These are phyloP conservation scores for Sorex araneus DNA, from an alignment of 2,113 vertebrate species.

Conservation along the genomic window DNA sequence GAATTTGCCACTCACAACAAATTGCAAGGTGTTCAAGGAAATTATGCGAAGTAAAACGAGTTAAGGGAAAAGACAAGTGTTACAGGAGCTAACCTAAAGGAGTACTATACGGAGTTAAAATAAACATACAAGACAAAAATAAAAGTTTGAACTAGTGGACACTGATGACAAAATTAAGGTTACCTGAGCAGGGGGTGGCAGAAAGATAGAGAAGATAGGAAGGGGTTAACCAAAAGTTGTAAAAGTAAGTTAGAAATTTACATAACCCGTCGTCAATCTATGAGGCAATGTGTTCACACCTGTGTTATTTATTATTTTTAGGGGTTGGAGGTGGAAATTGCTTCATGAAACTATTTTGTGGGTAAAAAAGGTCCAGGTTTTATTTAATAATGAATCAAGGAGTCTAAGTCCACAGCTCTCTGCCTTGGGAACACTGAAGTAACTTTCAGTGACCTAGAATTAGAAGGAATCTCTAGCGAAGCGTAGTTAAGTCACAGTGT, in stretches of 20 bases:
- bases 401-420: background rate
- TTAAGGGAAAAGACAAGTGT: too few relatives aligned
- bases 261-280: background rate
- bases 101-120: too few relatives aligned
- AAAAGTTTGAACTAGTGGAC: too few relatives aligned
- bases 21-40: too few relatives aligned
- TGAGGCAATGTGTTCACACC: background rate
- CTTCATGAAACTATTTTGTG: background rate
- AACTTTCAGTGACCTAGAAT: conserved; percentile 1
- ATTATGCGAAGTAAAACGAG: too few relatives aligned
- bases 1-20: too few relatives aligned
- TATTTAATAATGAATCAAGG: conserved; percentile 49
- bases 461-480: background rate
- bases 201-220: too few relatives aligned
- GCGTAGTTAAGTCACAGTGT: background rate
- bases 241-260: conserved; percentile 38
- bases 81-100: too few relatives aligned
- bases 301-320: conserved; percentile 17
- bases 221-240: too few relatives aligned
- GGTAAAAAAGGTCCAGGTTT: conserved; percentile 23
- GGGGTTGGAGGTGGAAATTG: background rate
- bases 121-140: too few relatives aligned
- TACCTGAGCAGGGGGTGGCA: too few relatives aligned
- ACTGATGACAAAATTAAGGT: too few relatives aligned
- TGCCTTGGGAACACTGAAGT: background rate